These are phyloP conservation scores for Emydocephalus ijimae DNA, from an alignment of 2,113 vertebrate genomes.

Conservation along the genomic window DNA sequence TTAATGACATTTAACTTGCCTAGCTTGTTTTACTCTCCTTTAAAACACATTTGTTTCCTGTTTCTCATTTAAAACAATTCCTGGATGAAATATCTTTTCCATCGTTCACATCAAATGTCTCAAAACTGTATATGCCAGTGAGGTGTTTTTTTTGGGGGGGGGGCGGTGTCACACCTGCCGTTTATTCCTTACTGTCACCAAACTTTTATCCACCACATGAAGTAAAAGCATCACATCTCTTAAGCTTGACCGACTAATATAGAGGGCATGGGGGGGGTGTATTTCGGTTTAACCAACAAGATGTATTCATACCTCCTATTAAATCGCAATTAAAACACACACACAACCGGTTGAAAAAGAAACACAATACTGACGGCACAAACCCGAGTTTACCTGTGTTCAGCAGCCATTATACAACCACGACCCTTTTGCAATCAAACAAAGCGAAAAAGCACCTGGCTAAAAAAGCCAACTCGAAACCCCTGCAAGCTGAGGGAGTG, in stretches of 20 bases:
- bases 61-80: not conserved
- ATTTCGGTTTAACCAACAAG: not conserved
- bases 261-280: not conserved
- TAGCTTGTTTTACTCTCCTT: not conserved
- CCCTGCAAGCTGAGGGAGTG: not conserved
- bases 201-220: not conserved
- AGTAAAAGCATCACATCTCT: not conserved
- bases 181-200: not conserved
- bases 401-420: not conserved
- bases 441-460: not conserved
- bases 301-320: not conserved
- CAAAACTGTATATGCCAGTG: not conserved
- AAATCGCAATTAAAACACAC: not conserved
- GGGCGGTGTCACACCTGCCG: too few relatives aligned
- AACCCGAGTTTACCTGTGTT: not conserved
- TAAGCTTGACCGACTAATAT: not conserved
- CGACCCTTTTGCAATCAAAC: not conserved
- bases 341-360: not conserved
- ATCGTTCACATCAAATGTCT: not conserved
- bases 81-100: not conserved
- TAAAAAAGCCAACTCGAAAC: not conserved
- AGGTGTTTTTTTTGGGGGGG: too few relatives aligned
- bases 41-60: not conserved
- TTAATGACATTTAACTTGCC: too few relatives aligned
- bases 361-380: not conserved